Percentiles rank a stretch among this genome's conserved stretches.
phyloP scores from a whole-genome alignment of 2,888 invertebrate genomes.

The Xylota segnis region DNA sequence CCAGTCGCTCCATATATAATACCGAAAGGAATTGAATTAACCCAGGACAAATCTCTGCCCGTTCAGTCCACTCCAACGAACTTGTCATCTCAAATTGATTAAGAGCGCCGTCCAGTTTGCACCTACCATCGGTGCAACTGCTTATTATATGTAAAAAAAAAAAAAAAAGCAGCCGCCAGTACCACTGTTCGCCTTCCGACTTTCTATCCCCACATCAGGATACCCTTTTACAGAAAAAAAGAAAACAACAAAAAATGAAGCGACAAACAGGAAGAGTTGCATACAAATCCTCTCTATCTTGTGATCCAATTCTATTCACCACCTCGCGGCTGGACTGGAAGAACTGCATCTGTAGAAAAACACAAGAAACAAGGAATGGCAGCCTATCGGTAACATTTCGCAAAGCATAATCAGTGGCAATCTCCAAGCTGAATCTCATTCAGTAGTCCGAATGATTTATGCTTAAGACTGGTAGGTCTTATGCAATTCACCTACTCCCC shows the following conservation, averaged over 20 bases:
- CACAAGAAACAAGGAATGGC: constrained; percentile 12
- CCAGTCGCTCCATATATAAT: constrained; percentile 21
- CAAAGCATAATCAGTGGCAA: constrained; percentile 55
- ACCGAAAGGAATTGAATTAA: constrained; percentile 35
- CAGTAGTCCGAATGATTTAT: constrained; percentile 68
- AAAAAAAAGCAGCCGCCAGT: background rate
- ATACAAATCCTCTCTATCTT: constrained; percentile 29
- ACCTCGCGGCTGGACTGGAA: constrained; percentile 29
- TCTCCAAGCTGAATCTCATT: constrained; percentile 51
- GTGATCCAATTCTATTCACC: constrained; percentile 59
- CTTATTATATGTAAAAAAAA: too few relatives aligned
- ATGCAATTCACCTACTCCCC: constrained; percentile 52
- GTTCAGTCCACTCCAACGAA: constrained; percentile 10
- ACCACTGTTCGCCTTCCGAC: background rate
- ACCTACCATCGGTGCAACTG: background rate
- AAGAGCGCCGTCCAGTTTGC: constrained; percentile 15
- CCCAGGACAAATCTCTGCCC: constrained; percentile 36
- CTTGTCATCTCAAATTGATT: constrained; percentile 47
- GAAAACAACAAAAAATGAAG: background rate
- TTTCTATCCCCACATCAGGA: constrained; percentile 6
- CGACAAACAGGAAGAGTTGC: constrained; percentile 46
- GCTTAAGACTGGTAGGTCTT: constrained; percentile 53
- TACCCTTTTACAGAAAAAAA: background rate
- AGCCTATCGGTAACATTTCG: constrained; percentile 34
- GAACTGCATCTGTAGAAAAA: constrained; percentile 28